These are phyloP conservation scores for Sphaeridia pumilis DNA, from an alignment of 2,888 invertebrate genomes.

Conservation along the genomic window DNA sequence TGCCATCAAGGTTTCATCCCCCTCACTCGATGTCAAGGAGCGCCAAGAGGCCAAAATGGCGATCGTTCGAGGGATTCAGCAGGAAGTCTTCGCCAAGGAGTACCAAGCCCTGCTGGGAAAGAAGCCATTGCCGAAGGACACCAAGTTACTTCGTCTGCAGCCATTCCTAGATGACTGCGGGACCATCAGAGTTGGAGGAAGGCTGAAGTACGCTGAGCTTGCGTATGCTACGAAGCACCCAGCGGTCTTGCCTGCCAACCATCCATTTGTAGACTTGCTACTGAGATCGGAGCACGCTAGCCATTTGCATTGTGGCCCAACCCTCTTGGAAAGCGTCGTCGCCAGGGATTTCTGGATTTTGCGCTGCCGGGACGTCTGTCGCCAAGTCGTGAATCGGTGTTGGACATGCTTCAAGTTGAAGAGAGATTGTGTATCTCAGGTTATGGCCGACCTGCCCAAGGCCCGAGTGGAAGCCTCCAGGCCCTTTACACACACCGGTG, in stretches of 20 bases:
- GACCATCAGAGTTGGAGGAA: constrained; percentile 3
- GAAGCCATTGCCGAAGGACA: not conserved
- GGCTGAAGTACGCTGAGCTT: not conserved
- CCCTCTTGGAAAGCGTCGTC: constrained; percentile 24
- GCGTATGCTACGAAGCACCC: constrained; percentile 7
- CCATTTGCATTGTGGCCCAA: constrained; percentile 31
- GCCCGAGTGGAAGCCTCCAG: constrained; percentile 34
- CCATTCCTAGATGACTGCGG: constrained; percentile 3
- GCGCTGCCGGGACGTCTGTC: constrained; percentile 29
- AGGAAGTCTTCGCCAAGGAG: not conserved
- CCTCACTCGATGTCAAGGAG: not conserved
- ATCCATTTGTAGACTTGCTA: constrained; percentile 13
- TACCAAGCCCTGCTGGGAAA: not conserved
- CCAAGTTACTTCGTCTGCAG: not conserved
- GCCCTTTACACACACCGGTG: constrained; percentile 37
- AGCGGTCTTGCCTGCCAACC: constrained; percentile 10
- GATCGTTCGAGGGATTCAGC: not conserved
- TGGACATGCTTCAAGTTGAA: constrained; percentile 35
- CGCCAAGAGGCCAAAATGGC: not conserved
- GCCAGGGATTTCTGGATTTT: constrained; percentile 37
- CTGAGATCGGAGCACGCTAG: constrained; percentile 22
- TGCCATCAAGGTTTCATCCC: not conserved
- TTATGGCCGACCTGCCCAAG: constrained; percentile 38
- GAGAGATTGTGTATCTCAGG: constrained; percentile 27
- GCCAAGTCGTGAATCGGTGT: constrained; percentile 34